Percentiles rank a stretch among this genome's conserved stretches.
phyloP scores from a whole-genome alignment of 2,797 vertebrate species.

The Coreius guichenoti region DNA sequence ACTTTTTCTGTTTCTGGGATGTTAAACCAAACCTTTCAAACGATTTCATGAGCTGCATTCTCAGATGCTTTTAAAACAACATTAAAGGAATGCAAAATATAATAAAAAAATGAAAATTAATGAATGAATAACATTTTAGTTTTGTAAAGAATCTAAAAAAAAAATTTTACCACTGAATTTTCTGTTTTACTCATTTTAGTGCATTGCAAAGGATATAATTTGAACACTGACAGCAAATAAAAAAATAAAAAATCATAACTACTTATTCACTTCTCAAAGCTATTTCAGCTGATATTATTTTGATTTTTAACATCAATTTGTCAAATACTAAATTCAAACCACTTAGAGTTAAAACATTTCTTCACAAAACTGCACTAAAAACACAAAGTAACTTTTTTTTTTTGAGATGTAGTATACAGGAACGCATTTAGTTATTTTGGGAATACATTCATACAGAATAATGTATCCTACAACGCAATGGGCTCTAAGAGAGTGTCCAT shows the following conservation, averaged over 20 bases:
- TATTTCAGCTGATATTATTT: not conserved
- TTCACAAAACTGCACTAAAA: not conserved
- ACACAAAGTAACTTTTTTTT: not conserved
- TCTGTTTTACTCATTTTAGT: not conserved
- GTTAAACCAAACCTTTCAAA: not conserved
- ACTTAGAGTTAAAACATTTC: not conserved
- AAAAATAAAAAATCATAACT: too few relatives aligned
- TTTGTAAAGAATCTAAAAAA: too few relatives aligned
- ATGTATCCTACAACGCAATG: not conserved
- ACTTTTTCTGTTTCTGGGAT: not conserved
- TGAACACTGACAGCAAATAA: not conserved
- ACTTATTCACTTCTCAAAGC: not conserved
- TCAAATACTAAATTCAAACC: not conserved
- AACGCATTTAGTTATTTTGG: not conserved
- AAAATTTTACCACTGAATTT: not conserved
- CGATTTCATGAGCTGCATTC: not conserved
- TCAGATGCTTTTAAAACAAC: not conserved
- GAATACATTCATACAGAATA: not conserved
- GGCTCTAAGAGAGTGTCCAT: not conserved
- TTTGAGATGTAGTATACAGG: not conserved
- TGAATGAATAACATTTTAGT: not conserved
- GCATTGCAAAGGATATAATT: not conserved
- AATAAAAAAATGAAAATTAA: fast-evolving
- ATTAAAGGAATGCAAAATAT: not conserved
- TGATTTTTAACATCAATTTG: not conserved